Conservation (phyloP, 2,888 invertebrate species). For the Papilio protenor region DNA sequence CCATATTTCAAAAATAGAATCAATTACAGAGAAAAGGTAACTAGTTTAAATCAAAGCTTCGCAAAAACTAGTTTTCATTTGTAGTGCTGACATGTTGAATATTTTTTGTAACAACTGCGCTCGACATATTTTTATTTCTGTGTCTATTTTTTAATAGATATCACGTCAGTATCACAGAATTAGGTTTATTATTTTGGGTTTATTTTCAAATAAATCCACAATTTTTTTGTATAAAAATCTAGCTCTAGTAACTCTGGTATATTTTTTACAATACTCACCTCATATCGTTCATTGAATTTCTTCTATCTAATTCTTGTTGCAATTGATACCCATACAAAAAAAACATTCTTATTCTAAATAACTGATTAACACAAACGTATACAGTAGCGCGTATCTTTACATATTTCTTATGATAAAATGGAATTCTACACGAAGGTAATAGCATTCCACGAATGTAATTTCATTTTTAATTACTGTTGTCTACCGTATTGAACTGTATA, state of each 20-base stretch:
- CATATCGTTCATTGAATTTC: too few relatives aligned
- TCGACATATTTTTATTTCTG: neutral
- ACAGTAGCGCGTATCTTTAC: too few relatives aligned
- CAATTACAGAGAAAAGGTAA: neutral
- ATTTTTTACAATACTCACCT: too few relatives aligned
- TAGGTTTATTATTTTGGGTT: neutral
- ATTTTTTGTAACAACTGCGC: conserved; percentile 3
- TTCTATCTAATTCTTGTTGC: too few relatives aligned
- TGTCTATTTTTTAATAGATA: neutral
- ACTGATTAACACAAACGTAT: too few relatives aligned
- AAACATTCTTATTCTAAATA: too few relatives aligned
- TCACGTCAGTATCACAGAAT: neutral
- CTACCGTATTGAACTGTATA: neutral
- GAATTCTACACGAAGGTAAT: neutral
- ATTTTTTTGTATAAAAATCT: too few relatives aligned
- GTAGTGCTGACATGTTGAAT: neutral
- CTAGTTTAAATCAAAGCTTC: neutral
- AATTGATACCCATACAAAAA: too few relatives aligned
- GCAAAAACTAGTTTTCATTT: neutral
- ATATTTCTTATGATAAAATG: neutral
- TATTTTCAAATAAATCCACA: too few relatives aligned
- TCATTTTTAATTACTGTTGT: neutral
- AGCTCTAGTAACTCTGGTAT: too few relatives aligned
- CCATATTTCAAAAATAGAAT: neutral
- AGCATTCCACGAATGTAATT: neutral